phyloP scores from a whole-genome alignment of 2,113 vertebrate genomes.

The Psammodynastes pulverulentus region DNA sequence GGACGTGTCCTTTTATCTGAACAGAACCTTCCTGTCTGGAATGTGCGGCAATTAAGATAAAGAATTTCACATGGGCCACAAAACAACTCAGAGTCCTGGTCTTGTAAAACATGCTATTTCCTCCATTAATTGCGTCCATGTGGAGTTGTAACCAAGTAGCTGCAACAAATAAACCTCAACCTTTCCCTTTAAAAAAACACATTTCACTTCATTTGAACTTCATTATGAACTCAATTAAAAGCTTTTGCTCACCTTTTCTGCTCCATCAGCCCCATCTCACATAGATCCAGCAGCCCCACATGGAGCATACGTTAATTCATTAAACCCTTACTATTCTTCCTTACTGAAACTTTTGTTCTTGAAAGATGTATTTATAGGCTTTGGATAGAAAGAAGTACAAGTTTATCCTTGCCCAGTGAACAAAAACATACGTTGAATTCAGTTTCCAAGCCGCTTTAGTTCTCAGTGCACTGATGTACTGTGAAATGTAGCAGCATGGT shows the following conservation, averaged over 20 bases:
- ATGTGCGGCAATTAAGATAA: slow-evolving; percentile 73
- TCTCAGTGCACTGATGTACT: background rate
- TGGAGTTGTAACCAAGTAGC: slow-evolving; percentile 80
- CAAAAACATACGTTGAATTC: background rate
- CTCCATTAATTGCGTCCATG: slow-evolving; percentile 78
- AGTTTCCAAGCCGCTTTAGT: background rate
- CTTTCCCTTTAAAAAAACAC: slow-evolving; percentile 70
- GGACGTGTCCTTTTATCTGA: slow-evolving; percentile 56
- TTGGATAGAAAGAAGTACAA: background rate
- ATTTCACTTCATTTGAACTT: slow-evolving; percentile 74
- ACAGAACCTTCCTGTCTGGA: slow-evolving; percentile 59
- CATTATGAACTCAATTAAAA: slow-evolving; percentile 48
- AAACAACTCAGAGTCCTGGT: slow-evolving; percentile 68
- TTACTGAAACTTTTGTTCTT: slow-evolving; percentile 10
- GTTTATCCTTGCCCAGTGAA: background rate
- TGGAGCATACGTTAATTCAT: slow-evolving; percentile 12
- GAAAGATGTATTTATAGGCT: background rate
- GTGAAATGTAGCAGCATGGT: background rate
- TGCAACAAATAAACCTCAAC: slow-evolving; percentile 80
- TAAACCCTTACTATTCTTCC: background rate
- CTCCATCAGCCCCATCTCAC: slow-evolving; percentile 24
- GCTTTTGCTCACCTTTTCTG: slow-evolving; percentile 21
- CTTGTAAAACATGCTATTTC: slow-evolving; percentile 81
- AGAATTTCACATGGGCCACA: slow-evolving; percentile 73
- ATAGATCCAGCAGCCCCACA: slow-evolving; percentile 14